Percentiles rank a stretch among this genome's conserved stretches.
Evolutionary conservation across 2,888 invertebrate genomes (phyloP).

Genomic region (Catocala sponsa): DNA sequence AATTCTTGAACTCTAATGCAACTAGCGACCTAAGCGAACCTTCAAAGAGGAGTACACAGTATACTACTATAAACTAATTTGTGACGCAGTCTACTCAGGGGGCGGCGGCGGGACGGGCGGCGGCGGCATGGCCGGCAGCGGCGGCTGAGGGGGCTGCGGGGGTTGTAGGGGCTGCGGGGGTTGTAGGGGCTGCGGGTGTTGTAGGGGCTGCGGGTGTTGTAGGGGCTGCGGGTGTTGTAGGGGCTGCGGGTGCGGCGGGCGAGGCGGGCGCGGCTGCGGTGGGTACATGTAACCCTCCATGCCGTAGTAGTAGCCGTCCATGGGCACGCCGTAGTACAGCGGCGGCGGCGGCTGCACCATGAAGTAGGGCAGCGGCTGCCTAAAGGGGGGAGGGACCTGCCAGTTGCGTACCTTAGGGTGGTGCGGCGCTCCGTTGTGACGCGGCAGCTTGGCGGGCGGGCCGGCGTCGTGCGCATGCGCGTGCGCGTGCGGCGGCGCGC

Average conservation of each 20-base stretch:
- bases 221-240: constrained; percentile 81
- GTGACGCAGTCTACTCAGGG: constrained; percentile 68
- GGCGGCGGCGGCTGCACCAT: constrained; percentile 81
- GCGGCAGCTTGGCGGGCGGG: constrained; percentile 71
- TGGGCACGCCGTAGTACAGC: constrained; percentile 70
- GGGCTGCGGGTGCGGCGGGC: constrained; percentile 43
- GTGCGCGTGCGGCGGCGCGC: constrained; percentile 59
- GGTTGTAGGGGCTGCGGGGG: constrained; percentile 57
- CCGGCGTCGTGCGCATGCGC: constrained; percentile 56
- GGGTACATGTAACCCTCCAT: constrained; percentile 73
- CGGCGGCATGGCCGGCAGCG: constrained; percentile 87
- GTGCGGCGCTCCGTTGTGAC: constrained; percentile 76
- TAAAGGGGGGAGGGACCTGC: constrained; percentile 73
- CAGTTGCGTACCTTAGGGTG: constrained; percentile 80
- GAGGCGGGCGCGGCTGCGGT: constrained; percentile 73
- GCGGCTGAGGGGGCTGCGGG: constrained; percentile 53
- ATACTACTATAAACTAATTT: constrained; percentile 1
- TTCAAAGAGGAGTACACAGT: background rate
- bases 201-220: constrained; percentile 32
- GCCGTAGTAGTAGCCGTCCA: constrained; percentile 75
- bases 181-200: constrained; percentile 42
- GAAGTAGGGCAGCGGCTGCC: constrained; percentile 73
- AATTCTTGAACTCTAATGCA: background rate
- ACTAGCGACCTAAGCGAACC: constrained; percentile 15
- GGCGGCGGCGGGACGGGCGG: constrained; percentile 90